Conservation (phyloP, 2,888 invertebrate genomes). For the Drosophila vallismaia region DNA sequence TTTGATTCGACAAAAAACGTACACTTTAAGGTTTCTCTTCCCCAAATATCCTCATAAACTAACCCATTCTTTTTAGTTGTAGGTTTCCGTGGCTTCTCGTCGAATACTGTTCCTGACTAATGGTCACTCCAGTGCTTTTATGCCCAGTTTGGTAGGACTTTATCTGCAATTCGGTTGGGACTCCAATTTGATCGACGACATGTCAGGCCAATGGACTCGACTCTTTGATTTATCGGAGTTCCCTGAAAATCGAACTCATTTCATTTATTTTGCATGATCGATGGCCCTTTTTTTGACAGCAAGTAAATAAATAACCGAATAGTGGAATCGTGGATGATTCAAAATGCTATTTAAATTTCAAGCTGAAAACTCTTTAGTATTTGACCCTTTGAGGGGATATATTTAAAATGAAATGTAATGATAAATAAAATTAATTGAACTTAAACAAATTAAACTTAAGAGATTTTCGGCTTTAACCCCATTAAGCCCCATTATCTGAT, state of each 20-base stretch:
- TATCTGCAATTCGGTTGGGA: conserved; percentile 17
- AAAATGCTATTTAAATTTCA: neutral
- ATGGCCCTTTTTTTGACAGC: conserved; percentile 14
- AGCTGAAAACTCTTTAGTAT: too few species aligned
- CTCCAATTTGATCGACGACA: conserved; percentile 37
- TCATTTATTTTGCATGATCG: conserved; percentile 39
- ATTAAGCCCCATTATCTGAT: neutral
- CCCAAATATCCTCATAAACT: conserved; percentile 3
- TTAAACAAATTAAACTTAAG: too few species aligned
- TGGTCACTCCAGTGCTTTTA: conserved; percentile 24
- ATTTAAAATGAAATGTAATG: too few species aligned
- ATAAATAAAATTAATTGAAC: too few species aligned
- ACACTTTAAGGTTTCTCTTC: neutral
- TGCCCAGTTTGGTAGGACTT: conserved; percentile 4
- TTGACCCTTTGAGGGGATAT: too few species aligned
- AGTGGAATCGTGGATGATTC: neutral
- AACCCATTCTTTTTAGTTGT: conserved; percentile 33
- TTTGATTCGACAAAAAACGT: neutral
- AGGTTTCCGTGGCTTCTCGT: conserved; percentile 18
- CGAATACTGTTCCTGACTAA: conserved; percentile 29
- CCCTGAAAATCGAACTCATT: conserved; percentile 1
- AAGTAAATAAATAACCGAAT: conserved; percentile 3
- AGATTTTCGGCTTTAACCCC: too few species aligned
- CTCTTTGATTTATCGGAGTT: conserved; percentile 29
- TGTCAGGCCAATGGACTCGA: conserved; percentile 13